Conservation (phyloP, 2,113 vertebrate genomes). For the Carettochelys insculpta region DNA sequence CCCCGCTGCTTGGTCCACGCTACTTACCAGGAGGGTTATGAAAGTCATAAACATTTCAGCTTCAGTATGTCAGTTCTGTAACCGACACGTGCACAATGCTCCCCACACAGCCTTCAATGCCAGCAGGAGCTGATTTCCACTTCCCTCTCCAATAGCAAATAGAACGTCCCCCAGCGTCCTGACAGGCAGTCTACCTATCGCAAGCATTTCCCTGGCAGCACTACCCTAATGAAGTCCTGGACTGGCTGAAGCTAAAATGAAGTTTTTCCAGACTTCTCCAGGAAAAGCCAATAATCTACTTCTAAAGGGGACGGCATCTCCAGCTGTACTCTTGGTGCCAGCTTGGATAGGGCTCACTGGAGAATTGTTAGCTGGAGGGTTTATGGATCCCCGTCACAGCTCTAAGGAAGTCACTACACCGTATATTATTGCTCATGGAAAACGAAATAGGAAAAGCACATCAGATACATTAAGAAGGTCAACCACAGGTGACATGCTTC, state of each 20-base stretch:
- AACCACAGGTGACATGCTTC: background rate
- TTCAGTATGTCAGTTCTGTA: constrained; percentile 49
- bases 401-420: rapidly evolving
- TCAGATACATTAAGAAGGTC: background rate
- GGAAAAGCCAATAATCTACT: background rate
- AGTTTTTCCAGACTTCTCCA: background rate
- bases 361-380: background rate
- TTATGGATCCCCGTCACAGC: background rate
- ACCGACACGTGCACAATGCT: background rate
- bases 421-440: rapidly evolving
- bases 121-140: background rate
- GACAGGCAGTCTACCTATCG: background rate
- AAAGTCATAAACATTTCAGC: constrained; percentile 58
- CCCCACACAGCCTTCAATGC: background rate
- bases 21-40: constrained; percentile 36
- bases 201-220: background rate
- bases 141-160: background rate
- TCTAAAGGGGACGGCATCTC: background rate
- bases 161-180: background rate
- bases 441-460: background rate
- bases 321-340: background rate
- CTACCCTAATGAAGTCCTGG: background rate
- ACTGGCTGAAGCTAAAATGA: background rate
- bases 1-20: rapidly evolving
- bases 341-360: background rate